phyloP scores from a whole-genome alignment of 1,140 invertebrate species.

The Polypedilum pembai region DNA sequence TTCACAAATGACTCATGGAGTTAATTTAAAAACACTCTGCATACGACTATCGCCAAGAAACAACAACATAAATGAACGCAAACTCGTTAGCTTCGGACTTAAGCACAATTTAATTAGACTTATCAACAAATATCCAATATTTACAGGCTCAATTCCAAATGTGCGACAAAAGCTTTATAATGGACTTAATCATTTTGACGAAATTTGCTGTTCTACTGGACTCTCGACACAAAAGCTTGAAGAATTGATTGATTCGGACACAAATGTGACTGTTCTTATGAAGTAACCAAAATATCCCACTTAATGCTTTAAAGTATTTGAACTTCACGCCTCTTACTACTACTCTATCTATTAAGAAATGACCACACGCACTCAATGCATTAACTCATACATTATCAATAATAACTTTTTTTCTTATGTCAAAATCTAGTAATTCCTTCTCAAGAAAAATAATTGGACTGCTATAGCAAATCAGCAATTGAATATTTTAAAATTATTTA shows the following conservation, averaged over 20 bases:
- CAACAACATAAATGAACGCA: slow-evolving; percentile 66
- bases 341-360: no score
- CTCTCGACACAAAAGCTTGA: slow-evolving; percentile 72
- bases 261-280: slow-evolving; percentile 61
- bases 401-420: no score
- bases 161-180: slow-evolving; percentile 64
- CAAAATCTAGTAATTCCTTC: no score
- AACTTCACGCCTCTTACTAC: no score
- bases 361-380: no score
- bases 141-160: slow-evolving; percentile 44
- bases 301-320: no score
- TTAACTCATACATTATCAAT: no score
- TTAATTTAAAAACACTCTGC: slow-evolving; percentile 77
- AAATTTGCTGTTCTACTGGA: slow-evolving; percentile 84
- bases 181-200: slow-evolving; percentile 72
- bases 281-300: not conserved
- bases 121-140: slow-evolving; percentile 65
- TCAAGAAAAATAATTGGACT: no score
- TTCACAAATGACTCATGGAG: slow-evolving; percentile 73
- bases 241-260: slow-evolving; percentile 76
- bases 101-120: slow-evolving; percentile 77
- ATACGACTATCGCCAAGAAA: slow-evolving; percentile 49
- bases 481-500: no score
- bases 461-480: no score
- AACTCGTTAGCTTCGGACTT: slow-evolving; percentile 84